A percentile compares a stretch with the other conserved stretches of the same genome.
These are phyloP conservation scores for Chloropsis cyanopogon DNA, from an alignment of 2,113 vertebrate genomes.

Conservation along the genomic window DNA sequence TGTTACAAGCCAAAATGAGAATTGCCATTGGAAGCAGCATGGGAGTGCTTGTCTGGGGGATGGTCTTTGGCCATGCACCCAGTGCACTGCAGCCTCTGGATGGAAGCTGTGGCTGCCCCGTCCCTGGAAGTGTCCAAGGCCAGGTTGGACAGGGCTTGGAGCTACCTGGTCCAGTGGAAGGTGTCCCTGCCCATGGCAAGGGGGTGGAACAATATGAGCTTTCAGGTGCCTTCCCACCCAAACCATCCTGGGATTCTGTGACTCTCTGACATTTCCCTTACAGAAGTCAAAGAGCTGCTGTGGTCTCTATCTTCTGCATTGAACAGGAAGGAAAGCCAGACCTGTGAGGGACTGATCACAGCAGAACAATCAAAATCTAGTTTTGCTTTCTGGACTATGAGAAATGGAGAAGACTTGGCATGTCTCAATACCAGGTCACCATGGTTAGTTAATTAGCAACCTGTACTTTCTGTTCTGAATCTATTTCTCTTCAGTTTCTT, in stretches of 20 bases:
- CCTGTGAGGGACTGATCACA: not conserved
- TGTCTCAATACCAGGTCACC: not conserved
- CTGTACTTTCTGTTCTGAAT: not conserved
- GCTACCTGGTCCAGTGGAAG: not conserved
- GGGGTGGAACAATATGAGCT: not conserved
- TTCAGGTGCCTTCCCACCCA: not conserved
- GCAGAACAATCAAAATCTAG: not conserved
- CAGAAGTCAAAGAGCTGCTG: not conserved
- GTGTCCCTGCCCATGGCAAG: not conserved
- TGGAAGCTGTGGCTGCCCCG: not conserved
- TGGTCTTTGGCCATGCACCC: not conserved
- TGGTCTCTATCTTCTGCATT: not conserved
- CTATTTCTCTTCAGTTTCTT: not conserved
- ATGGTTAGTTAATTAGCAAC: not conserved
- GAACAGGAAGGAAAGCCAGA: not conserved
- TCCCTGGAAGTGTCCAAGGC: not conserved
- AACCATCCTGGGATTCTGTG: not conserved
- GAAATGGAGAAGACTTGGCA: not conserved
- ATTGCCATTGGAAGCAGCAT: not conserved
- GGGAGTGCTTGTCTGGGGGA: fast-evolving
- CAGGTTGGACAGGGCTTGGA: not conserved
- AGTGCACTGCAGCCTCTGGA: not conserved
- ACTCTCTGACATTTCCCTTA: not conserved
- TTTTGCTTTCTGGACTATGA: not conserved
- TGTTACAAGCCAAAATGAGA: not conserved